Evolutionary conservation across 2,797 vertebrate species (phyloP).

Genomic region (Pitangus sulphuratus): DNA sequence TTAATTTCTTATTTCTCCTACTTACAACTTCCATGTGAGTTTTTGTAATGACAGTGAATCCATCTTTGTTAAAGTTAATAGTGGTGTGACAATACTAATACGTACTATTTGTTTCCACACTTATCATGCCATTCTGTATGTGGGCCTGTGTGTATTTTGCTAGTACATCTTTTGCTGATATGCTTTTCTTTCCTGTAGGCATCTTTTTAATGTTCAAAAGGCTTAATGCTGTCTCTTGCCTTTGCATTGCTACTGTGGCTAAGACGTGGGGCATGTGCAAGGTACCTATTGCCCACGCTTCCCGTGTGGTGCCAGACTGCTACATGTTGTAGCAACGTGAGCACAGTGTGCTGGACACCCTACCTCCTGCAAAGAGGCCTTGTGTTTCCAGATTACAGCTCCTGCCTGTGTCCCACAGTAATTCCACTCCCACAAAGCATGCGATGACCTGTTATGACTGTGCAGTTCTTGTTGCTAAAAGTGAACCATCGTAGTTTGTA

Average conservation of each 20-base stretch:
- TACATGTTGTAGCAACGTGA: not conserved
- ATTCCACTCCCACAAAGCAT: not conserved
- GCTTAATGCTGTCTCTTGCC: not conserved
- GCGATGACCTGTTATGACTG: not conserved
- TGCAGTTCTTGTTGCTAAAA: not conserved
- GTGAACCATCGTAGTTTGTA: not conserved
- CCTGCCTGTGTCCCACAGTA: not conserved
- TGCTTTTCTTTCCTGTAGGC: not conserved
- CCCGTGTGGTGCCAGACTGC: not conserved
- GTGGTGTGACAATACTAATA: not conserved
- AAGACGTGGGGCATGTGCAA: not conserved
- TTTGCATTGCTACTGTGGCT: not conserved
- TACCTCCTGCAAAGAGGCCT: not conserved
- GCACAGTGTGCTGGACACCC: not conserved
- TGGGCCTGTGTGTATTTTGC: not conserved
- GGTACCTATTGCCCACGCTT: not conserved
- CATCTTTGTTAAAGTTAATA: not conserved
- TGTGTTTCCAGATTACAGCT: not conserved
- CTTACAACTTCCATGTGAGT: not conserved
- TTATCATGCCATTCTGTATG: not conserved
- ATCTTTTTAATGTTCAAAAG: not conserved
- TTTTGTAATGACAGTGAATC: not conserved
- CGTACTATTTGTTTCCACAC: accelerated
- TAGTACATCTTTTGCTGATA: not conserved
- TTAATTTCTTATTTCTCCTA: not conserved